A percentile compares a stretch with the other conserved stretches of the same genome.
Evolutionary conservation across 2,888 invertebrate genomes (phyloP).

Genomic region (Leptopilina syphax): DNA sequence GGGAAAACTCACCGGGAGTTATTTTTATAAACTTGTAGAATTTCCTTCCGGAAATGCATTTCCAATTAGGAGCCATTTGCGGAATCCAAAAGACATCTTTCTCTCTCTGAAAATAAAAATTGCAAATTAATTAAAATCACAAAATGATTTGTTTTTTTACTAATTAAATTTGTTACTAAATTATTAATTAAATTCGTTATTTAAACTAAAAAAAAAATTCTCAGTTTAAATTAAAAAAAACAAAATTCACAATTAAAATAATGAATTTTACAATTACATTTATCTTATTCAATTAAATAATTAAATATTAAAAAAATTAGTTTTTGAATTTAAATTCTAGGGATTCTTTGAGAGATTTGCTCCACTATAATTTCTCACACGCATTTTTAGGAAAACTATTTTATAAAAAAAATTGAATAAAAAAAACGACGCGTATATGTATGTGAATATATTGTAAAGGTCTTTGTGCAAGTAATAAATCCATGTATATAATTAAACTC

Average conservation of each 20-base stretch:
- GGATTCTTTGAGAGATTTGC: background rate
- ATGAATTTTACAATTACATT: too few species aligned
- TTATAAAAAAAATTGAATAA: constrained; percentile 56
- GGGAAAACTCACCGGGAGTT: background rate
- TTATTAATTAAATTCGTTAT: too few species aligned
- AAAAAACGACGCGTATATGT: constrained; percentile 52
- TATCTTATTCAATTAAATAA: too few species aligned
- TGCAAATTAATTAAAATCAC: constrained; percentile 22
- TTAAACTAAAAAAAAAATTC: too few species aligned
- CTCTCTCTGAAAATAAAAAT: background rate
- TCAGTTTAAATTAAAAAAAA: too few species aligned
- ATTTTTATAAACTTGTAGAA: background rate
- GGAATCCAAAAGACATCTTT: background rate
- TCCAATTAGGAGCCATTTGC: background rate
- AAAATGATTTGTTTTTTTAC: background rate
- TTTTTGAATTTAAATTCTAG: background rate
- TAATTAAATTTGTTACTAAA: too few species aligned
- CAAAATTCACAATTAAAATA: too few species aligned
- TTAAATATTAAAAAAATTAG: too few species aligned
- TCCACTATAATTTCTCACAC: constrained; percentile 46
- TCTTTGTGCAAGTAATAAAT: constrained; percentile 62
- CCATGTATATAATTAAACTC: constrained; percentile 36
- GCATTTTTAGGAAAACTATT: constrained; percentile 35
- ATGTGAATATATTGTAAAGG: constrained; percentile 64
- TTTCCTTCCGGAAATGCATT: background rate